Evolutionary conservation across 1,140 invertebrate genomes (phyloP), one percentile per base, ranked within the genome.

Genomic region (Drosophila subpulchrella): DNA sequence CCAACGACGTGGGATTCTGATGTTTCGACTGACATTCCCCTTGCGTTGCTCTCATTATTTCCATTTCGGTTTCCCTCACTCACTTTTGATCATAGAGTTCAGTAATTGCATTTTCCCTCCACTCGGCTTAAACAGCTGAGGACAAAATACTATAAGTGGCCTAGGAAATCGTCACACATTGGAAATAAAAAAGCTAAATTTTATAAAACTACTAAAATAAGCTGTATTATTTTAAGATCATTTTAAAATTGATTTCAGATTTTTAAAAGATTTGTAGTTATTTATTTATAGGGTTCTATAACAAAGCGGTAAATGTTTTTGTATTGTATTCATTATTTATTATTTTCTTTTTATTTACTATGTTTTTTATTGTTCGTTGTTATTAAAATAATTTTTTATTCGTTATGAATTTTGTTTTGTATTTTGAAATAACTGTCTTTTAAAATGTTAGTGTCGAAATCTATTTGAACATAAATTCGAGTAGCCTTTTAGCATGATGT

Each of bases 11-110:
- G 41, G 30, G 60, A 42, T 38, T 39, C 56, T 67, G 73, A 81
- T 77, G 67, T 76, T 76, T 59, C 57, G 39, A 34, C 58, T 81
- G 73, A 77, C 73, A 81, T 77, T 77, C 55, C 48, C 55, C 60
- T 44, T 68, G 60, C 47, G 38, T 24, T 36, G 36, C 46, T 46
- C 13, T 30, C 47, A 30, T 36, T 41, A 72, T 61, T 73, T 73
- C 41, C 53, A 61, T 73, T 41, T 72, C 41, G 70, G 30, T 54
- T 72, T 51, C 34, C 44, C 39, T 56, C 44, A 56, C 42, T 32
- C 58, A 36, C 38, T 54, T 59, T 48, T 57, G 30, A 13, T 10
- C n/a, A 17, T 46, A 54, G 30, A 48, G 34, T 36, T 66, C 47
- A 42, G 51, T 75, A 66, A 75, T 75, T 75, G 61, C 73, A 75